Evolutionary conservation across 2,113 vertebrate genomes (phyloP).

Genomic region (Oncorhynchus masou): DNA sequence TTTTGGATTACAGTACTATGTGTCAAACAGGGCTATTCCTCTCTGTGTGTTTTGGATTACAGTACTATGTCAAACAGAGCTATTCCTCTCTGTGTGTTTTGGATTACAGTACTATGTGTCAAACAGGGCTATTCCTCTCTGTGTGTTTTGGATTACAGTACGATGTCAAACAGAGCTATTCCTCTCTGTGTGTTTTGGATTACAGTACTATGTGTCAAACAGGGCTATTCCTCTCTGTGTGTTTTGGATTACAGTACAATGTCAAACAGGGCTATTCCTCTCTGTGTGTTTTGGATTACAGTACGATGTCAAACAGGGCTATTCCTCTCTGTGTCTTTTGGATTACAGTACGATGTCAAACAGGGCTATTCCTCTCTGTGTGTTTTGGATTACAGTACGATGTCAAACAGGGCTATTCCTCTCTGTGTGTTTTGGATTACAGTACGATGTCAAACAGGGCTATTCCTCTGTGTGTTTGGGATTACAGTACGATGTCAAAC

Average conservation of each 20-base stretch:
- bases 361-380: background rate
- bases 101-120: background rate
- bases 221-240: background rate
- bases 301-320: background rate
- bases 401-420: background rate
- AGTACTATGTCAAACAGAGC: background rate
- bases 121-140: background rate
- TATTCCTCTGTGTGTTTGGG: background rate
- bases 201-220: background rate
- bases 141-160: constrained; percentile 1
- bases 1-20: background rate
- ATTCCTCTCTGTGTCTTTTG: background rate
- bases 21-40: background rate
- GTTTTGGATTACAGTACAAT: background rate
- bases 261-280: background rate
- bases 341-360: background rate
- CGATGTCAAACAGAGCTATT: background rate
- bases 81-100: background rate
- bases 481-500: background rate
- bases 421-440: background rate
- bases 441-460: background rate
- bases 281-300: constrained; percentile 1
- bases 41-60: background rate
- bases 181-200: background rate
- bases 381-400: background rate